Conservation (phyloP, 2,888 invertebrate species). For the Erpobdella octoculata region DNA sequence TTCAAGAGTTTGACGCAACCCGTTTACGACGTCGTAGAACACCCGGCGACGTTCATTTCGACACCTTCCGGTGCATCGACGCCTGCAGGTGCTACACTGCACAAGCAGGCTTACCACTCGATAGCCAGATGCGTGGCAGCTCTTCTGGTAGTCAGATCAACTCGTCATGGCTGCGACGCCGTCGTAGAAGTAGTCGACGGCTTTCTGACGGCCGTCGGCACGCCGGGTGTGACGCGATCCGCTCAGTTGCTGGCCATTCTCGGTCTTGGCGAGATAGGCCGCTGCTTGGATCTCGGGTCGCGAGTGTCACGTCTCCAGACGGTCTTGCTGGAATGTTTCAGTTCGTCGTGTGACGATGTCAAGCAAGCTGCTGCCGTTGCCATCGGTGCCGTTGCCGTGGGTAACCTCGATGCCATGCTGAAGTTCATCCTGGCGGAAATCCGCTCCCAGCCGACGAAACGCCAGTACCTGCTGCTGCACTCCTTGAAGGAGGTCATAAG, state of each 20-base stretch:
- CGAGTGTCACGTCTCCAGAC: constrained; percentile 43
- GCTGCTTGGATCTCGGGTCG: neutral
- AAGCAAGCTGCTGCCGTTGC: constrained; percentile 96
- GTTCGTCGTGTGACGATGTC: constrained; percentile 85
- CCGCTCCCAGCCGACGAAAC: constrained; percentile 74
- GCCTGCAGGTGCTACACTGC: neutral
- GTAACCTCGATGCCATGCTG: constrained; percentile 83
- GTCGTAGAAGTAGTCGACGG: constrained; percentile 53
- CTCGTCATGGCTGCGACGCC: constrained; percentile 55
- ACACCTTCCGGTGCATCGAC: neutral
- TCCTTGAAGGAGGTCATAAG: constrained; percentile 81
- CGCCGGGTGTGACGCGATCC: constrained; percentile 47
- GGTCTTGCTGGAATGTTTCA: constrained; percentile 70
- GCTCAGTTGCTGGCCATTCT: constrained; percentile 85
- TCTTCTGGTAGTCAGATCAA: constrained; percentile 64
- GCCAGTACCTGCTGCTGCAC: constrained; percentile 89
- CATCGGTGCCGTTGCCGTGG: constrained; percentile 83
- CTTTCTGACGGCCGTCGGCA: constrained; percentile 52
- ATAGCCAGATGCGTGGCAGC: constrained; percentile 93
- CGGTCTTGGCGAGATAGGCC: constrained; percentile 91
- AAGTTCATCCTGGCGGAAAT: constrained; percentile 90
- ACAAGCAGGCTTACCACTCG: constrained; percentile 73
- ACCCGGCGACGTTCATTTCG: neutral
- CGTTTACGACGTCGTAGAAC: neutral
- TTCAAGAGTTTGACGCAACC: constrained; percentile 6